Conservation (phyloP, 1,140 invertebrate genomes). For the Venturia canescens region DNA sequence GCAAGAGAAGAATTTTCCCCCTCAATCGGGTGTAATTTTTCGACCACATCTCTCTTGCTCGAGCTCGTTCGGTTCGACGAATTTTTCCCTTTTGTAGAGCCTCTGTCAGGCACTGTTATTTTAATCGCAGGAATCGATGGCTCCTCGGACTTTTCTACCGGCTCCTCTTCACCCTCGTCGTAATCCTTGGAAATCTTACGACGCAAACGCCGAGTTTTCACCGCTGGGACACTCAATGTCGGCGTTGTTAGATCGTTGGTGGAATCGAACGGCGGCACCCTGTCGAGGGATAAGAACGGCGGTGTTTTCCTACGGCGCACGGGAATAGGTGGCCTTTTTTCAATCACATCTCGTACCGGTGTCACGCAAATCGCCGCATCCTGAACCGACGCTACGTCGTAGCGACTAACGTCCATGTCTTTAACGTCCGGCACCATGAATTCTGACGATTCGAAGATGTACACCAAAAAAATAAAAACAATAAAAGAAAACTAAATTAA, state of each 20-base stretch:
- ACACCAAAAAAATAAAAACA: background rate
- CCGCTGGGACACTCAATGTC: background rate
- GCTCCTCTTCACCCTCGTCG: background rate
- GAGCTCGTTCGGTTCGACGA: background rate
- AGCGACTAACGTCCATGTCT: background rate
- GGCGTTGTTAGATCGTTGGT: background rate
- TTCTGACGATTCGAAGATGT: background rate
- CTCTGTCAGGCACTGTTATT: too few species aligned
- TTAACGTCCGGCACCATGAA: conserved; percentile 31
- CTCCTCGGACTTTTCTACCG: background rate
- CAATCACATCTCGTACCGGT: background rate
- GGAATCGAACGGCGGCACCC: background rate
- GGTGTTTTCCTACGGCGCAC: conserved; percentile 39
- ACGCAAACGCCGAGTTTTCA: conserved; percentile 10
- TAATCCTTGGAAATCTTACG: conserved; percentile 15
- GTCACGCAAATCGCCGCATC: conserved; percentile 3
- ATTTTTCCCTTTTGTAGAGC: background rate
- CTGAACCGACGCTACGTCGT: background rate
- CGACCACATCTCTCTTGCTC: background rate
- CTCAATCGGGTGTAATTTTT: background rate
- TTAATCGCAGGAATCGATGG: background rate
- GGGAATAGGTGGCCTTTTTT: conserved; percentile 19
- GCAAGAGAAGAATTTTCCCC: background rate
- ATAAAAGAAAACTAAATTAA: conserved; percentile 1
- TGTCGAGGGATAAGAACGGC: conserved; percentile 33